Conservation (phyloP, 2,113 vertebrate species). For the Trachemys scripta region DNA sequence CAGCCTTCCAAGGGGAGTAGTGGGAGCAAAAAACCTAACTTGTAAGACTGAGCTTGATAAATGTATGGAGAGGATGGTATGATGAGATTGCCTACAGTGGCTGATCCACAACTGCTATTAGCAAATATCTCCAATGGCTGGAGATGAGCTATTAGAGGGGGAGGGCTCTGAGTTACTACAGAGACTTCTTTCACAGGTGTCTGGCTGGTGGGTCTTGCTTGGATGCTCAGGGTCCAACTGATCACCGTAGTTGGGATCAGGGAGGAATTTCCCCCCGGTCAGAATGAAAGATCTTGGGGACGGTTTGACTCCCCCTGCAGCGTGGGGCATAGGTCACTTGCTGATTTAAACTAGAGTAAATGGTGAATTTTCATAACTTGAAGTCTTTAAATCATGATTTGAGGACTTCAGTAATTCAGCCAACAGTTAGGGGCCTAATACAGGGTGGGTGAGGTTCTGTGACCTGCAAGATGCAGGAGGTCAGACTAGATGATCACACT, state of each 20-base stretch:
- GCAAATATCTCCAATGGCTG: background rate
- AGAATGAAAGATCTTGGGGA: background rate
- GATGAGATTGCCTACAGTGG: background rate
- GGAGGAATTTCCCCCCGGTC: background rate
- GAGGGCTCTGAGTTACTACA: background rate
- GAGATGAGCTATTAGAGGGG: background rate
- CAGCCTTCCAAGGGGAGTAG: background rate
- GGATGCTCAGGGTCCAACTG: background rate
- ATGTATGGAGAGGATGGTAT: background rate
- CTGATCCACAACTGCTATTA: background rate
- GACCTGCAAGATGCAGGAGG: background rate
- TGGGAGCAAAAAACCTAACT: background rate
- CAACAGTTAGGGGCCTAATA: background rate
- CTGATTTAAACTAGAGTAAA: background rate
- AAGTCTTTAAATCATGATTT: background rate
- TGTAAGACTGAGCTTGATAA: background rate
- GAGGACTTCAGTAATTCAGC: background rate
- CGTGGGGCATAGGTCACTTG: background rate
- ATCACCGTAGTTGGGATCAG: background rate
- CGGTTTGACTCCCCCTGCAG: background rate
- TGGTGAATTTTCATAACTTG: background rate
- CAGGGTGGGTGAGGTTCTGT: background rate
- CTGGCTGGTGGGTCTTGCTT: background rate
- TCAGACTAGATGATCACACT: background rate
- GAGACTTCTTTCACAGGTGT: background rate